phyloP scores from a whole-genome alignment of 2,113 vertebrate species.

The Bungarus multicinctus region DNA sequence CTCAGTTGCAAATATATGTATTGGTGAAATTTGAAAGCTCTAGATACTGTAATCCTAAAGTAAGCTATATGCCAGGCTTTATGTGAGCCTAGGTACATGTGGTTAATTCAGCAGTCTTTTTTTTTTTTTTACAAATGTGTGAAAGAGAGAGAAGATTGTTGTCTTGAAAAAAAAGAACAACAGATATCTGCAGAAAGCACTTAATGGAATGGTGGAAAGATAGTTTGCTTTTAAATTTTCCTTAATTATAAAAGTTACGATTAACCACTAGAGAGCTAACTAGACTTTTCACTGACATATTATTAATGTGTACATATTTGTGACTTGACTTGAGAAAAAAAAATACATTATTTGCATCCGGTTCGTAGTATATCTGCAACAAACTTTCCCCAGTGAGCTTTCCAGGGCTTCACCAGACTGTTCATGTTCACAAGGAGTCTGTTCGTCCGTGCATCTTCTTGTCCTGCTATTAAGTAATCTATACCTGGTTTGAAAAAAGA shows the following conservation, averaged over 20 bases:
- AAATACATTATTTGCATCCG: constrained; percentile 64
- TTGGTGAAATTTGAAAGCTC: constrained; percentile 7
- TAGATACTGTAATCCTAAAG: constrained; percentile 6
- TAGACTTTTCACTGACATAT: constrained; percentile 52
- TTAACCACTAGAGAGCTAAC: constrained; percentile 41
- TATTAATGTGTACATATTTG: constrained; percentile 51
- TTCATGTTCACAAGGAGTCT: constrained; percentile 85
- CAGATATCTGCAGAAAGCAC: constrained; percentile 28
- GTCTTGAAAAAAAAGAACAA: background rate
- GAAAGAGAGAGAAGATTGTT: background rate
- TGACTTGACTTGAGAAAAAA: constrained; percentile 36
- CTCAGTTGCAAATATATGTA: background rate
- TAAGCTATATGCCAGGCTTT: constrained; percentile 19
- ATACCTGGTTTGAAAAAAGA: constrained; percentile 63
- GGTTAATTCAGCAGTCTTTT: constrained; percentile 2
- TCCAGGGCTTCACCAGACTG: constrained; percentile 83
- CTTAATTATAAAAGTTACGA: constrained; percentile 40
- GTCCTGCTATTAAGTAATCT: constrained; percentile 84
- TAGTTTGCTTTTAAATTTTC: constrained; percentile 27
- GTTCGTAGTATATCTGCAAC: constrained; percentile 66
- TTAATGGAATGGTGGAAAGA: constrained; percentile 21
- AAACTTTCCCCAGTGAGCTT: constrained; percentile 69
- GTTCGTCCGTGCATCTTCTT: constrained; percentile 75
- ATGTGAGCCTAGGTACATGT: constrained; percentile 14
- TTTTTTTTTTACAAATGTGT: background rate